phyloP scores from a whole-genome alignment of 2,888 invertebrate genomes.

The Mantis religiosa region DNA sequence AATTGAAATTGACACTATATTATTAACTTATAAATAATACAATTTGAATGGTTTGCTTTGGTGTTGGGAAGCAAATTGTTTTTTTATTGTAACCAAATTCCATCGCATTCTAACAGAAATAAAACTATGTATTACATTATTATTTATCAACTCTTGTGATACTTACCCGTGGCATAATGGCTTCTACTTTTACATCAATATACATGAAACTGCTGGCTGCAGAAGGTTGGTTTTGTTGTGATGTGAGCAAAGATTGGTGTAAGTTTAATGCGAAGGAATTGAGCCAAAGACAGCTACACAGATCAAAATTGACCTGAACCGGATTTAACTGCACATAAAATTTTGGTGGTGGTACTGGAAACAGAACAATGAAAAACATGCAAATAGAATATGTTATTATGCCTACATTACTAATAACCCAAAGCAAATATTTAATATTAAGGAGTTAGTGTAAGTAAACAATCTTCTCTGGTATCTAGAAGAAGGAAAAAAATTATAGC shows the following conservation, averaged over 20 bases:
- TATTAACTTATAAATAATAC: too few species aligned
- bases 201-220: constrained; percentile 48
- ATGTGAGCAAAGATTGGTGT: constrained; percentile 64
- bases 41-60: too few species aligned
- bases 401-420: too few species aligned
- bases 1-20: too few species aligned
- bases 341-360: constrained; percentile 89
- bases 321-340: constrained; percentile 90
- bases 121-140: background rate
- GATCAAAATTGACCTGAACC: constrained; percentile 80
- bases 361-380: constrained; percentile 16
- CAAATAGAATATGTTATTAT: too few species aligned
- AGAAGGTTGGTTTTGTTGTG: constrained; percentile 41
- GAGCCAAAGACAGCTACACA: constrained; percentile 86
- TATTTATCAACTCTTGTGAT: background rate
- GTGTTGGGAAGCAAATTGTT: too few species aligned
- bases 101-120: background rate
- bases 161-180: constrained; percentile 86
- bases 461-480: too few species aligned
- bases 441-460: too few species aligned
- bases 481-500: too few species aligned
- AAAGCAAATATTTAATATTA: too few species aligned
- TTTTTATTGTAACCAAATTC: too few species aligned
- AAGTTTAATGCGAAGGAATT: constrained; percentile 90
- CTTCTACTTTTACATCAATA: constrained; percentile 84